phyloP scores from a whole-genome alignment of 2,113 vertebrate species.

The Calidris pugnax region DNA sequence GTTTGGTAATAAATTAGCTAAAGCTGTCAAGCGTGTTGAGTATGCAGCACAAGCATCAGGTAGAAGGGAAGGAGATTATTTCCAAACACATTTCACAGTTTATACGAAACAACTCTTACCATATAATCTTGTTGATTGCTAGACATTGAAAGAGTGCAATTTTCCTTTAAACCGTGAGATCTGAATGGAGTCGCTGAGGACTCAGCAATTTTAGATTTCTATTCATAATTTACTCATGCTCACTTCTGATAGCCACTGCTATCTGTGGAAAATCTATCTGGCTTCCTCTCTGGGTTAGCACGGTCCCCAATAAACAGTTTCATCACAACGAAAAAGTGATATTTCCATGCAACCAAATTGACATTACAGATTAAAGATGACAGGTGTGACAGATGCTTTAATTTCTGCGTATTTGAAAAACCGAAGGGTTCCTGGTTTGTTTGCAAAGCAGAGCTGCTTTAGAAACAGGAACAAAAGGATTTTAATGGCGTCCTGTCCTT shows the following conservation, averaged over 20 bases:
- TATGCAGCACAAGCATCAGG: not conserved
- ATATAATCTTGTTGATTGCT: conserved; percentile 35
- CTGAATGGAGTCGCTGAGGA: not conserved
- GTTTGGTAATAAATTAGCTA: not conserved
- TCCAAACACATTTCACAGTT: conserved; percentile 29
- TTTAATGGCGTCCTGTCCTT: not conserved
- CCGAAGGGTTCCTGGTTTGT: not conserved
- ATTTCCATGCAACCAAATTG: conserved; percentile 22
- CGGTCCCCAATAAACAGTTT: not conserved
- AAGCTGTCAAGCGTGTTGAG: not conserved
- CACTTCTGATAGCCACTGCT: not conserved
- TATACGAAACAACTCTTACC: not conserved
- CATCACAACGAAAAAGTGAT: not conserved
- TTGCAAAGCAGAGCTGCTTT: not conserved
- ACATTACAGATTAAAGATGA: not conserved
- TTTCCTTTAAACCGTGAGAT: not conserved
- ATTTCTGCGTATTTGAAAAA: not conserved
- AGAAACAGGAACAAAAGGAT: not conserved
- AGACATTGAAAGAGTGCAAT: not conserved
- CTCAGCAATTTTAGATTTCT: conserved; percentile 5
- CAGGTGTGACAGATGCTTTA: conserved; percentile 5
- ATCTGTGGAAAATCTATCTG: not conserved
- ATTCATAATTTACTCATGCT: not conserved
- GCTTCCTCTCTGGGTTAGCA: not conserved
- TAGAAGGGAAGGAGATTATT: conserved; percentile 20